A percentile compares a stretch with the other conserved stretches of the same genome.
Evolutionary conservation across 1,140 invertebrate species (phyloP).

Genomic region (Drosophila parabipectinata): DNA sequence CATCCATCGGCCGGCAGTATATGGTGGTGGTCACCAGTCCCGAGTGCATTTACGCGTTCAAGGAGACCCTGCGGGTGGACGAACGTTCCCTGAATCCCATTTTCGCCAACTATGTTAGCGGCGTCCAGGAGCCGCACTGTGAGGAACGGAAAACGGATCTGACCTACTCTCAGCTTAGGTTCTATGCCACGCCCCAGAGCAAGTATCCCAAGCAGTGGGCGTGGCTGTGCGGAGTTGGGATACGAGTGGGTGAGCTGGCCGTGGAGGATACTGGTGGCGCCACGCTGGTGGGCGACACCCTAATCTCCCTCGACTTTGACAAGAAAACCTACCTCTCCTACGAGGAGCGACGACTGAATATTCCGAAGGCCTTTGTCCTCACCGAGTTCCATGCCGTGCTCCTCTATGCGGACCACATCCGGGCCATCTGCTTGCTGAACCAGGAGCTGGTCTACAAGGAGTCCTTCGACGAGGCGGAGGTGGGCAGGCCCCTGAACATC

Average conservation of each 20-base stretch:
- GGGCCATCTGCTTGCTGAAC: conserved; percentile 93
- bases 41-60: conserved; percentile 93
- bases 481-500: conserved; percentile 92
- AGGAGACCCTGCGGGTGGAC: conserved; percentile 89
- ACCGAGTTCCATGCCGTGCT: conserved; percentile 96
- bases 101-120: conserved; percentile 91
- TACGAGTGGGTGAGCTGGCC: conserved; percentile 68
- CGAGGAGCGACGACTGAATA: conserved; percentile 75
- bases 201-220: conserved; percentile 91
- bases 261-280: conserved; percentile 36
- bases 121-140: conserved; percentile 57
- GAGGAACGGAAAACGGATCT: conserved; percentile 91
- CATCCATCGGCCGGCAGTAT: conserved; percentile 89
- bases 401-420: conserved; percentile 92
- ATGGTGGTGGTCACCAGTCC: conserved; percentile 93
- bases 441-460: conserved; percentile 95
- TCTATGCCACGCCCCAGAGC: conserved; percentile 89
- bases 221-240: conserved; percentile 87
- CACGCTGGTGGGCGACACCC: conserved; percentile 55
- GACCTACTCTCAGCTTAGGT: conserved; percentile 91
- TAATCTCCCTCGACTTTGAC: conserved; percentile 67
- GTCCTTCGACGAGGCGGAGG: conserved; percentile 89
- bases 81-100: conserved; percentile 89
- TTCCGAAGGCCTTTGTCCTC: conserved; percentile 91
- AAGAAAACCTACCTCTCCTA: conserved; percentile 63